Conservation (phyloP, 2,888 invertebrate species). For the Lepidocyrtinus sp. region DNA sequence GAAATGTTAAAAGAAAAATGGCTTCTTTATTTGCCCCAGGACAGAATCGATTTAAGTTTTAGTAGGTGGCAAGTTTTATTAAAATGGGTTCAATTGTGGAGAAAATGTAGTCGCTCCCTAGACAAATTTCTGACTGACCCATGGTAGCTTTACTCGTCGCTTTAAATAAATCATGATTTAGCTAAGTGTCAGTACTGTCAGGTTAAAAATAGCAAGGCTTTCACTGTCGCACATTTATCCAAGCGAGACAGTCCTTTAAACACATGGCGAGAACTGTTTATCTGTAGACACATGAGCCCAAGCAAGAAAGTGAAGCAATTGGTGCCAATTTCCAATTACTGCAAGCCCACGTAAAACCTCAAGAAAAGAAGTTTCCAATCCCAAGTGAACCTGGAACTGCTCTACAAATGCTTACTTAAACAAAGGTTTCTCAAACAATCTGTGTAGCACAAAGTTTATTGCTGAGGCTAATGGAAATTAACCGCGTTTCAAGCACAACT, state of each 20-base stretch:
- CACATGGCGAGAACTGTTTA: too few species aligned
- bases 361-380: background rate
- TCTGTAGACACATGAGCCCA: background rate
- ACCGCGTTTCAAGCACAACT: too few species aligned
- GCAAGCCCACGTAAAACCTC: too few species aligned
- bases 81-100: background rate
- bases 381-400: too few species aligned
- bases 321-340: constrained; percentile 32
- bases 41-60: background rate
- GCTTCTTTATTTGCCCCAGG: constrained; percentile 6
- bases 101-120: background rate
- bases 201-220: constrained; percentile 2
- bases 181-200: constrained; percentile 17
- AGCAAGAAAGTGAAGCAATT: constrained; percentile 3
- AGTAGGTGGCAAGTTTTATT: background rate
- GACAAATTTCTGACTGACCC: constrained; percentile 29
- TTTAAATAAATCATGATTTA: constrained; percentile 41
- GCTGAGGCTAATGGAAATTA: too few species aligned
- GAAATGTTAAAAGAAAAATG: constrained; percentile 12
- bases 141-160: background rate
- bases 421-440: constrained; percentile 3
- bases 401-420: too few species aligned
- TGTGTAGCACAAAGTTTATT: background rate
- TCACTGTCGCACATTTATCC: too few species aligned
- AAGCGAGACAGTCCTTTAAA: too few species aligned